These are phyloP conservation scores for Scylla paramamosain DNA, from an alignment of 1,140 invertebrate genomes.

Conservation along the genomic window DNA sequence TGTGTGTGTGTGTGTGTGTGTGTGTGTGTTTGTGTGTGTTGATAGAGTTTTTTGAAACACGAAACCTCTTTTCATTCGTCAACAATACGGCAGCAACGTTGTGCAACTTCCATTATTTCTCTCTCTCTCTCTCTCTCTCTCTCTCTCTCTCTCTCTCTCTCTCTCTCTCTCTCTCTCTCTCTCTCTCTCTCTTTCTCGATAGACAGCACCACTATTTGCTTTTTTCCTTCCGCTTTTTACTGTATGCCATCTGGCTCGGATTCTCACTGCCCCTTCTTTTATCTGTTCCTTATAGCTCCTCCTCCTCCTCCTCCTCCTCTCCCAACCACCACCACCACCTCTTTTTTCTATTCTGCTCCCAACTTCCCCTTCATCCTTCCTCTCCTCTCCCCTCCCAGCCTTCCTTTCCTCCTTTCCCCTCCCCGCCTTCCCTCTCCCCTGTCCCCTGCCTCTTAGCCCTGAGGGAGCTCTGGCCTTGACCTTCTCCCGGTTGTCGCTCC, in stretches of 20 bases:
- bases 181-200: not conserved
- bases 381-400: not conserved
- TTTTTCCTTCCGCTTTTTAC: no score
- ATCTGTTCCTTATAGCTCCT: no score
- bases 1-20: slow-evolving; percentile 10
- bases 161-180: not conserved
- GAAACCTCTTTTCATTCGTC: not conserved
- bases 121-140: not conserved
- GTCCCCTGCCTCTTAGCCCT: not conserved
- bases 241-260: no score
- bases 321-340: not conserved
- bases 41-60: not conserved
- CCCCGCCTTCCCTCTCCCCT: not conserved
- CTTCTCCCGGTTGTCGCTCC: not conserved
- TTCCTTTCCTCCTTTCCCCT: not conserved
- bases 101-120: not conserved
- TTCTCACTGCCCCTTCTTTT: no score
- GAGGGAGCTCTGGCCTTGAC: not conserved
- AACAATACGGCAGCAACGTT: not conserved
- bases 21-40: not conserved
- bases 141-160: slow-evolving; percentile 3
- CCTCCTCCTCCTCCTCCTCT: not conserved
- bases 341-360: not conserved
- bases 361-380: not conserved
- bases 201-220: not conserved